Conservation (phyloP, 2,888 invertebrate species). For the Macrophya alboannulata region DNA sequence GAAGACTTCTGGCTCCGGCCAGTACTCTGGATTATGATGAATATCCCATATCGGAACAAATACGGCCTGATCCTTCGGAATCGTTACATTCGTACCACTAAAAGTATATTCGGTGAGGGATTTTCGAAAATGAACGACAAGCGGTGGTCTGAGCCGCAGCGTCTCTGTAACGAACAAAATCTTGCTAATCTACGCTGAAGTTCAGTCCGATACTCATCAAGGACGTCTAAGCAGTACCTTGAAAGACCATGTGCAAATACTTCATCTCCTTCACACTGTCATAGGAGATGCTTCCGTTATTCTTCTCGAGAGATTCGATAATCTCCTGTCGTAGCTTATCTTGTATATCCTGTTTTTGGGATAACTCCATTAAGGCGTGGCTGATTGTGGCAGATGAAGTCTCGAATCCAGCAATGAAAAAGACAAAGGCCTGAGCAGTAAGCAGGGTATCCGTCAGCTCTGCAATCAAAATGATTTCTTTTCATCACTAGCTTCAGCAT, state of each 20-base stretch:
- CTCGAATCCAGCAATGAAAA: constrained; percentile 80
- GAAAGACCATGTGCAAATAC: constrained; percentile 78
- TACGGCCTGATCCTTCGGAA: constrained; percentile 64
- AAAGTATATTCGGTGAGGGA: constrained; percentile 71
- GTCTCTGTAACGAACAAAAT: constrained; percentile 74
- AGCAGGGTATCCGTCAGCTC: constrained; percentile 75
- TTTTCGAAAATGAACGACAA: constrained; percentile 71
- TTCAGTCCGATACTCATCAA: not conserved
- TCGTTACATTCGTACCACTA: constrained; percentile 66
- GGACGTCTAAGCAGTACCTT: constrained; percentile 67
- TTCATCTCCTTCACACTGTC: constrained; percentile 78
- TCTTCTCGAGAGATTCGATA: constrained; percentile 68
- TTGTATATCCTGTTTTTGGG: constrained; percentile 78
- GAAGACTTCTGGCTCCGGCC: constrained; percentile 70
- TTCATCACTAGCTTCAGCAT: not conserved
- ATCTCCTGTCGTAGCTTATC: constrained; percentile 77
- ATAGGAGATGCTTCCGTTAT: constrained; percentile 75
- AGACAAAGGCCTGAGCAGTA: constrained; percentile 79
- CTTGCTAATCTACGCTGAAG: not conserved
- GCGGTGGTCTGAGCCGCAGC: constrained; percentile 79
- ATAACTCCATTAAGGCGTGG: constrained; percentile 78
- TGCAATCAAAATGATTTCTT: constrained; percentile 60
- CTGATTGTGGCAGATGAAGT: constrained; percentile 79
- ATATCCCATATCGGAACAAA: constrained; percentile 66
- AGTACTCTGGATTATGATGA: constrained; percentile 68